Base-by-base conservation (phyloP, 2,888 invertebrate species). In the Eupeodes latifasciatus region DNA sequence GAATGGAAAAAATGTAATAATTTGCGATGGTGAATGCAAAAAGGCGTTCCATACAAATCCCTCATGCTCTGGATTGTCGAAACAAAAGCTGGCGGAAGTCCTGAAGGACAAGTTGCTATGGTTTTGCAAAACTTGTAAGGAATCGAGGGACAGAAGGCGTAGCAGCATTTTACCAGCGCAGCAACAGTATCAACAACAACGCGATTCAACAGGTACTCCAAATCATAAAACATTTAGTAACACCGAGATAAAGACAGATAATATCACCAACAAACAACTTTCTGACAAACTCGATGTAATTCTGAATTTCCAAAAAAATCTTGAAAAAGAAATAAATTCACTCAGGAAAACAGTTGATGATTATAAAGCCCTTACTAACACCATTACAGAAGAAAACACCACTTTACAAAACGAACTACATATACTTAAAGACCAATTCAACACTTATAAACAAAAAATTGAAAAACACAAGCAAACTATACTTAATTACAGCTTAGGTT, bases 291-390 rank as follows among this genome's bases (percentile, higher is more conserved):
- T 61, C 36, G 61, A 40, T 61, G 36, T 9, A 64, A 19, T 64
- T 64, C 4, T 64, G 5, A 64, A 44, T 64, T 16, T 44, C 0
- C 16, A 64, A 44, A 40, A 64, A 44, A 44, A n/a, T 64, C 44
- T 64, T 16, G 62, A 64, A 64, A 64, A 64, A 19, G 62, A 40
- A 62, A 10, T 59, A 59, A 61, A 64, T 44, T 64, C 44, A 16
- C 44, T 64, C 4, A 44, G 44, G 19, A 64, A n/a, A 64, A 44
- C 44, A 4, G 44, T 64, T 64, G 62, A 11, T 44, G 62, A 64
- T 44, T 64, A 64, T 44, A 64, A 64, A 44, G 62, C 62, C 62
- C 19, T 64, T 5, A 64, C 62, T 0, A 44, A 44, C 19, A 64
- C 62, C 9, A 44, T 64, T 2, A 44, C 2, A 16, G 62, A 64